Base-by-base conservation (phyloP, 2,888 invertebrate genomes). In the Anoplius nigerrimus region DNA sequence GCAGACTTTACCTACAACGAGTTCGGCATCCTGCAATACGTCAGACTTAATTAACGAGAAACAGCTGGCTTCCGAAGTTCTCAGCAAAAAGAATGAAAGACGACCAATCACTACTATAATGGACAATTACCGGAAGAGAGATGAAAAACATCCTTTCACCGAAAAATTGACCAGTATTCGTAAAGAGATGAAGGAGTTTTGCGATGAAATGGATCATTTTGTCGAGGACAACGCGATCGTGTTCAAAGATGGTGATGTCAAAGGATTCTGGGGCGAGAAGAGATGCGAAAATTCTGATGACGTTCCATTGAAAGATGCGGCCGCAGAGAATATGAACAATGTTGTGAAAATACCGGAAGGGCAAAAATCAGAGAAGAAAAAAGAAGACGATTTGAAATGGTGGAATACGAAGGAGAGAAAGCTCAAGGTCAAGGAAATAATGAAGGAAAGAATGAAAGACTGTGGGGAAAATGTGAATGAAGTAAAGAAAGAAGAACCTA, bases 101-200 rank as follows among this genome's bases (percentile, higher is more conserved):
- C 27, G 65, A 8, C 8, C 27, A 16, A 5, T 6, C 21, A 18
- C 43, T 15, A 27, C 1, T 0, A 59, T 27, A 34, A 59, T 22
- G 16, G 56, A 58, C 5, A 34, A 64, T 66, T 68, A 70, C 52
- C 66, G 57, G 45, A 64, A 48, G 45, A 68, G 58, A 45, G 45
- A 24, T 0, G 63, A 65, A 8, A 34, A 53, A 0, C 45, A 69
- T 52, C 54, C 62, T 0, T 55, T 82, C 8, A 66, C 65, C 16
- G 60, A 53, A 18, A 75, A 77, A 56, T 45, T 83, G 54, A 78
- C 61, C 56, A 78, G 79, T 34, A 82, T 84, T 27, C 81, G 83
- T 8, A 71, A 74, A 18, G 82, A 78, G 4, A 84, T 85, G 81
- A 76, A 73, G 43, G 71, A 71, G 0, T 84, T 82, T 60, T 80